A percentile compares a stretch with the other conserved stretches of the same genome.
phyloP scores from a whole-genome alignment of 2,888 invertebrate species.

The Nasonia oneida region DNA sequence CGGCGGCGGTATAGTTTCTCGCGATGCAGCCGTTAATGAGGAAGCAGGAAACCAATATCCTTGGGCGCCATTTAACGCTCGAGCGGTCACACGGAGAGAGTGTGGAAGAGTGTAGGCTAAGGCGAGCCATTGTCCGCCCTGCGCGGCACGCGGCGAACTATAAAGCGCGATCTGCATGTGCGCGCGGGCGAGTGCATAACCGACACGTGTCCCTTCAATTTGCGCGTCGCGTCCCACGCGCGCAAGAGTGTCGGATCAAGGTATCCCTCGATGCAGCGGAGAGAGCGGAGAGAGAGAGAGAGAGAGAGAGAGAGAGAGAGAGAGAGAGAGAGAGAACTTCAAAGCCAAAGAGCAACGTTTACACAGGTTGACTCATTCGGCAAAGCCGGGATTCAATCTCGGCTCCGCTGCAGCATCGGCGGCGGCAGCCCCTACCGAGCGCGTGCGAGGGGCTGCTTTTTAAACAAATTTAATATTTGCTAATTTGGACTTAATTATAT shows the following conservation, averaged over 20 bases:
- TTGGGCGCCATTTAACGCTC: slow-evolving; percentile 68
- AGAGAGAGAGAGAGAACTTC: slow-evolving; percentile 37
- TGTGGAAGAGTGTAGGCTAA: slow-evolving; percentile 40
- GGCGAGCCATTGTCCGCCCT: slow-evolving; percentile 28
- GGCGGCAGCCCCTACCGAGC: not conserved
- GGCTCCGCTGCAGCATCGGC: not conserved
- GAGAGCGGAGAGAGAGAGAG: not conserved
- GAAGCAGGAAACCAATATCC: slow-evolving; percentile 66
- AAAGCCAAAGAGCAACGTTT: slow-evolving; percentile 43
- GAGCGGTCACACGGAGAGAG: slow-evolving; percentile 69
- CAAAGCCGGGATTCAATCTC: slow-evolving; percentile 56
- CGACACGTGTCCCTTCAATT: slow-evolving; percentile 75
- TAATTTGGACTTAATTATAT: slow-evolving; percentile 57
- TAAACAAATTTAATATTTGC: slow-evolving; percentile 60
- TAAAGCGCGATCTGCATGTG: slow-evolving; percentile 64
- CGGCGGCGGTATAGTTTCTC: not conserved
- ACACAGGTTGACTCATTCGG: slow-evolving; percentile 56
- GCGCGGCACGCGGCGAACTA: slow-evolving; percentile 32
- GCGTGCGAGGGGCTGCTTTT: slow-evolving; percentile 33
- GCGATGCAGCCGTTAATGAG: slow-evolving; percentile 47
- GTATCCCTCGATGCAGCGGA: slow-evolving; percentile 44
- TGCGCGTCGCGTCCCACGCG: slow-evolving; percentile 66
- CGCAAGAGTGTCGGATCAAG: slow-evolving; percentile 64
- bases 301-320: not conserved
- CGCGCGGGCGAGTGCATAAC: slow-evolving; percentile 40